phyloP scores from a whole-genome alignment of 1,140 invertebrate genomes.

The Nautilus pompilius region DNA sequence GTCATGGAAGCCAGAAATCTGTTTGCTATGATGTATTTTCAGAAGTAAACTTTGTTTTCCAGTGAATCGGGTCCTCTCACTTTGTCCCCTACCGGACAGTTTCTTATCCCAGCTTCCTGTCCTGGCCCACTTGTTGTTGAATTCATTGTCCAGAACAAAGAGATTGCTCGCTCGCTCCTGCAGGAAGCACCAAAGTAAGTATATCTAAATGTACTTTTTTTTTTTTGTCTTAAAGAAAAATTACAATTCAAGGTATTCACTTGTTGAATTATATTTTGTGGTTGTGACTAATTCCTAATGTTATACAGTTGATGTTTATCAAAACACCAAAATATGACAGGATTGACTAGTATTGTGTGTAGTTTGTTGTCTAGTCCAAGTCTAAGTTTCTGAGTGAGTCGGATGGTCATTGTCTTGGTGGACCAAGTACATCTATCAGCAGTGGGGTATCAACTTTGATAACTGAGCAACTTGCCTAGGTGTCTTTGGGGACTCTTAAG shows the following conservation, averaged over 20 bases:
- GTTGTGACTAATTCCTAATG: background rate
- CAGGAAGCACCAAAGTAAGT: slow-evolving; percentile 30
- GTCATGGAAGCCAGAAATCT: no score
- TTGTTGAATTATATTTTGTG: background rate
- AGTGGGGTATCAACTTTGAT: no score
- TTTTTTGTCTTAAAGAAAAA: background rate
- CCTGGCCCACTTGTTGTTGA: slow-evolving; percentile 38
- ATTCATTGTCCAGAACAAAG: slow-evolving; percentile 32
- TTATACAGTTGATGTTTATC: background rate
- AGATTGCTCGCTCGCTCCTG: slow-evolving; percentile 24
- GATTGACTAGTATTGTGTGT: background rate
- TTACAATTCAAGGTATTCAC: background rate
- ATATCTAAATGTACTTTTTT: background rate
- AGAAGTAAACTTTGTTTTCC: slow-evolving; percentile 11
- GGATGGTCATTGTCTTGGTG: no score
- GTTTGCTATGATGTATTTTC: no score
- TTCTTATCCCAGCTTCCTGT: slow-evolving; percentile 41
- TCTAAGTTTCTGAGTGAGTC: no score
- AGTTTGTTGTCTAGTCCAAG: background rate
- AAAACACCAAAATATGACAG: background rate
- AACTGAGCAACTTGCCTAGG: no score
- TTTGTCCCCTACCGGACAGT: slow-evolving; percentile 34
- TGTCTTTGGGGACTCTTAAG: no score
- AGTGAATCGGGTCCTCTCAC: slow-evolving; percentile 43
- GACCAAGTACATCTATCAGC: no score